Evolutionary conservation across 2,888 invertebrate species (phyloP).

Genomic region (Amphipoea lucens): DNA sequence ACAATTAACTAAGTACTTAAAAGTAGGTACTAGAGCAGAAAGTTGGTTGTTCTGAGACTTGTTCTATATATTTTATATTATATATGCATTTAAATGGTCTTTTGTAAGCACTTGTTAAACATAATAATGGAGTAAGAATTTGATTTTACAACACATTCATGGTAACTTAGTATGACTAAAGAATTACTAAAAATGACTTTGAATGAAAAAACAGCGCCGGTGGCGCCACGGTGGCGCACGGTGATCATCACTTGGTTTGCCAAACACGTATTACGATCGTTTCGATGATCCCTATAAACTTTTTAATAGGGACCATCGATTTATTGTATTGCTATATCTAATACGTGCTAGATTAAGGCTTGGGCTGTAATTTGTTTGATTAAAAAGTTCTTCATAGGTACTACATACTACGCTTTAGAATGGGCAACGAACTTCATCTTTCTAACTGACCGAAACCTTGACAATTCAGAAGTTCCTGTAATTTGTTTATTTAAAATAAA

Average conservation of each 20-base stretch:
- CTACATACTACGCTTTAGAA: neutral
- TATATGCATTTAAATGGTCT: neutral
- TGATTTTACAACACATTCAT: neutral
- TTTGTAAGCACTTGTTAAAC: neutral
- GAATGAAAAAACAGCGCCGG: neutral
- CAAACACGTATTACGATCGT: neutral
- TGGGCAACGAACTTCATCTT: neutral
- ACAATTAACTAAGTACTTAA: slow-evolving; percentile 62
- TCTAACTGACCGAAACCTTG: neutral
- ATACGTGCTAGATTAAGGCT: neutral
- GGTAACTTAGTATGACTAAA: neutral
- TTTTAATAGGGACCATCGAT: no score
- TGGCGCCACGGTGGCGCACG: no score
- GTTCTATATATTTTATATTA: slow-evolving; percentile 1
- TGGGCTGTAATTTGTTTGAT: neutral
- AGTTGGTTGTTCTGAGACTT: slow-evolving; percentile 25
- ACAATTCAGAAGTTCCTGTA: neutral
- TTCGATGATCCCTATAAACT: no score
- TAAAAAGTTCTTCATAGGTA: neutral
- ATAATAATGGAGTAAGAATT: neutral
- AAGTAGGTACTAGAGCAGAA: slow-evolving; percentile 30
- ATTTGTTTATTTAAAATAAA: neutral
- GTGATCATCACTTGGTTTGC: neutral
- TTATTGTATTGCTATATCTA: neutral
- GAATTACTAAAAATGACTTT: no score